phyloP scores from a whole-genome alignment of 2,113 vertebrate genomes.

The Epinephelus moara region DNA sequence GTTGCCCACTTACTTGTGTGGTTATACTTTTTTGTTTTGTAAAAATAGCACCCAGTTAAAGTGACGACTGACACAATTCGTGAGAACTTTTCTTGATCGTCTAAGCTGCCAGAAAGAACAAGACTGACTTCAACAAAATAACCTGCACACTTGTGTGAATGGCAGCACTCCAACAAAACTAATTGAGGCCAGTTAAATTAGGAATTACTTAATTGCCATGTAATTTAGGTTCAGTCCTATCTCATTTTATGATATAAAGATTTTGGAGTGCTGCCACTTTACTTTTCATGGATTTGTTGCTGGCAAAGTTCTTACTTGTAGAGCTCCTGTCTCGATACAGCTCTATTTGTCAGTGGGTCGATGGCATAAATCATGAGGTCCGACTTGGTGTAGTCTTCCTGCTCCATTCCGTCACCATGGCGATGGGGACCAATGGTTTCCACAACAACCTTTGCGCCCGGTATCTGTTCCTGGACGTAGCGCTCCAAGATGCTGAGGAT shows the following conservation, averaged over 20 bases:
- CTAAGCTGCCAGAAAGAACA: neutral
- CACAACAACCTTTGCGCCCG: conserved; percentile 93
- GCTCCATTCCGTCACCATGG: conserved; percentile 90
- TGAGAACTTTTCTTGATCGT: neutral
- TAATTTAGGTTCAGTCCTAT: neutral
- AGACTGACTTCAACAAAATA: neutral
- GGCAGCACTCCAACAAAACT: conserved; percentile 24
- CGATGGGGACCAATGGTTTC: conserved; percentile 94
- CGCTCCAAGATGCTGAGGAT: conserved; percentile 92
- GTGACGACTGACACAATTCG: neutral
- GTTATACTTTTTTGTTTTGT: neutral
- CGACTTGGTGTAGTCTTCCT: conserved; percentile 95
- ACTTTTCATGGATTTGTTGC: neutral
- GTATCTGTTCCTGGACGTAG: conserved; percentile 96
- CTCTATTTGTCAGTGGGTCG: conserved; percentile 96
- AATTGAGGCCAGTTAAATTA: conserved; percentile 10
- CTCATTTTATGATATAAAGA: neutral
- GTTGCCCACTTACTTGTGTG: neutral
- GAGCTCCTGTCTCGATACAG: conserved; percentile 94
- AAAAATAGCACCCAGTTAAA: neutral
- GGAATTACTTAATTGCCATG: neutral
- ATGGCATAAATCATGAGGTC: conserved; percentile 97
- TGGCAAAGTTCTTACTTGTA: conserved; percentile 89
- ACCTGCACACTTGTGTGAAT: neutral
- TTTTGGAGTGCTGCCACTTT: conserved; percentile 11